Conservation (phyloP, 2,888 invertebrate species). For the Plagiodera versicolora region DNA sequence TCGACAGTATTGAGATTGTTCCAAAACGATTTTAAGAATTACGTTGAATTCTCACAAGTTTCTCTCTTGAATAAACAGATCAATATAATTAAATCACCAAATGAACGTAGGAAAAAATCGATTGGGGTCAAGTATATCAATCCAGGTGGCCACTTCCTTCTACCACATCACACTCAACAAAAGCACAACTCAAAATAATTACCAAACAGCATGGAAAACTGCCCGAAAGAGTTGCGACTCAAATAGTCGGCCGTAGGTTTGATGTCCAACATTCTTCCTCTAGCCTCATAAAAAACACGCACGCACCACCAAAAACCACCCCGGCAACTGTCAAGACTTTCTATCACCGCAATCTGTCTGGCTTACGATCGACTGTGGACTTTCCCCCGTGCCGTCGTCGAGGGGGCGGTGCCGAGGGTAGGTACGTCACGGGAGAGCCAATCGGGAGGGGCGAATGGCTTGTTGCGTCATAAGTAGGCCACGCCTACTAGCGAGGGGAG, state of each 20-base stretch:
- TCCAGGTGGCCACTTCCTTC: not conserved
- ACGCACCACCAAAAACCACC: slow-evolving; percentile 2
- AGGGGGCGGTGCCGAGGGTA: slow-evolving; percentile 45
- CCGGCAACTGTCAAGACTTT: slow-evolving; percentile 33
- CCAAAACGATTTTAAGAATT: too few relatives aligned
- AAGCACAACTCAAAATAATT: slow-evolving; percentile 46
- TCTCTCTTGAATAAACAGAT: too few relatives aligned
- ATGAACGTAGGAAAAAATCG: not conserved
- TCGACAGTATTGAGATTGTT: too few relatives aligned
- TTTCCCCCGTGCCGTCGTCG: slow-evolving; percentile 45
- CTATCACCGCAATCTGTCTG: slow-evolving; percentile 42
- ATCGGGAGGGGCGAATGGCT: slow-evolving; percentile 46
- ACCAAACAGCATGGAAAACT: slow-evolving; percentile 95
- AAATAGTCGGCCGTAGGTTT: slow-evolving; percentile 90
- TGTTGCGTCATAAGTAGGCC: slow-evolving; percentile 49
- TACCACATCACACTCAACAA: not conserved
- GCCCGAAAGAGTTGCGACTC: slow-evolving; percentile 88
- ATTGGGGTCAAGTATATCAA: not conserved
- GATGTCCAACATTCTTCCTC: slow-evolving; percentile 78
- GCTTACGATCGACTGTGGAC: slow-evolving; percentile 51
- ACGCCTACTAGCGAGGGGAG: slow-evolving; percentile 37
- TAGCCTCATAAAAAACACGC: slow-evolving; percentile 8
- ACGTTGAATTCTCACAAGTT: too few relatives aligned
- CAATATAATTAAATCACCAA: too few relatives aligned
- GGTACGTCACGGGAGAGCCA: slow-evolving; percentile 43